A percentile compares a stretch with the other conserved stretches of the same genome.
These are phyloP conservation scores for Epicampocera succincta DNA, from an alignment of 2,888 invertebrate species.

Conservation along the genomic window DNA sequence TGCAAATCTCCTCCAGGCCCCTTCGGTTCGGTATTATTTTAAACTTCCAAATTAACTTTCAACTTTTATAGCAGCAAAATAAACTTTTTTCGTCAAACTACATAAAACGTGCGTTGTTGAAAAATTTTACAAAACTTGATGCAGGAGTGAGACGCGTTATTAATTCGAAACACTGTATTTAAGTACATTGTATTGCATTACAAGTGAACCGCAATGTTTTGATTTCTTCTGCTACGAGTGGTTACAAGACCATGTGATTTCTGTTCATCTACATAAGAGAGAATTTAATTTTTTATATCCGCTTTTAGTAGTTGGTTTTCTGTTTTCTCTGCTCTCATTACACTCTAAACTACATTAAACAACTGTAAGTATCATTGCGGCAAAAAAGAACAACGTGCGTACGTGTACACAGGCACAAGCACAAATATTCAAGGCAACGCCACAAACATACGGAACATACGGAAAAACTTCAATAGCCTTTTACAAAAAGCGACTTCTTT, in stretches of 20 bases:
- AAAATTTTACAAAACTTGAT: slow-evolving; percentile 19
- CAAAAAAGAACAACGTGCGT: slow-evolving; percentile 49
- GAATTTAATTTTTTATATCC: neutral
- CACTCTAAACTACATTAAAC: slow-evolving; percentile 63
- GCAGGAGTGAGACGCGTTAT: slow-evolving; percentile 1
- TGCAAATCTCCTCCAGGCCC: neutral
- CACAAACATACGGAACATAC: too few species aligned
- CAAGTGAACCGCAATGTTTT: slow-evolving; percentile 60
- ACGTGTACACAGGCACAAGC: neutral
- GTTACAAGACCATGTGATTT: slow-evolving; percentile 42
- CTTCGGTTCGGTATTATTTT: neutral
- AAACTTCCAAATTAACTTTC: slow-evolving; percentile 4
- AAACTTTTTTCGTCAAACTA: slow-evolving; percentile 1
- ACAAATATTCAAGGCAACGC: too few species aligned
- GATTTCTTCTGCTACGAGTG: slow-evolving; percentile 43
- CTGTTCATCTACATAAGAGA: slow-evolving; percentile 29
- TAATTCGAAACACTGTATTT: slow-evolving; percentile 50
- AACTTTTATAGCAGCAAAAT: neutral
- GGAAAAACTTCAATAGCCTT: too few species aligned
- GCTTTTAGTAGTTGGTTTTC: neutral
- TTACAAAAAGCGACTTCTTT: too few species aligned
- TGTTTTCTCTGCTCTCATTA: slow-evolving; percentile 50
- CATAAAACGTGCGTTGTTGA: slow-evolving; percentile 5
- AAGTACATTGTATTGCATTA: slow-evolving; percentile 32
- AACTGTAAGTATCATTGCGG: slow-evolving; percentile 49